These are phyloP conservation scores for Eulemur macaco DNA, from an alignment of 2,113 vertebrate species.

Conservation along the genomic window DNA sequence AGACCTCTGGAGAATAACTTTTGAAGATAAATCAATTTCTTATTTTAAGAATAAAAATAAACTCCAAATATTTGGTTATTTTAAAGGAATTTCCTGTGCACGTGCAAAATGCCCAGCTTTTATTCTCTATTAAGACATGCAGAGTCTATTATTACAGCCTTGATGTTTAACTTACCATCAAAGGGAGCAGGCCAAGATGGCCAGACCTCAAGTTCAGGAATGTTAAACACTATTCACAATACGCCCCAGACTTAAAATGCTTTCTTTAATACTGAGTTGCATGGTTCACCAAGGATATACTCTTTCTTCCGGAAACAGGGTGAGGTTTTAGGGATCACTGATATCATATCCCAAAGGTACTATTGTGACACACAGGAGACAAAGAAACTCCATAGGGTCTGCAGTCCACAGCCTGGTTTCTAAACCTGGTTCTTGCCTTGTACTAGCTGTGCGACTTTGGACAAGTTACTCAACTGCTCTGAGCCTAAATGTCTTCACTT, in stretches of 20 bases:
- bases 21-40: conserved; percentile 70
- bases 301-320: conserved; percentile 35
- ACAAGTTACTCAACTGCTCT: conserved; percentile 8
- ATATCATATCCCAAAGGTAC: neutral
- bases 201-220: conserved; percentile 66
- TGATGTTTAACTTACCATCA: conserved; percentile 75
- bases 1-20: conserved; percentile 26
- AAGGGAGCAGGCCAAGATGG: conserved; percentile 55
- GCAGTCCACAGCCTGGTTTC: neutral
- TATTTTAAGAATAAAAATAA: conserved; percentile 76
- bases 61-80: conserved; percentile 70
- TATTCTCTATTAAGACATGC: conserved; percentile 64
- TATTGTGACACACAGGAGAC: neutral
- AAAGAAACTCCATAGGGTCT: neutral
- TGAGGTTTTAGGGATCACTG: neutral
- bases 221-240: conserved; percentile 67
- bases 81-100: conserved; percentile 77
- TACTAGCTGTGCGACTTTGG: neutral
- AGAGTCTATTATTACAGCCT: conserved; percentile 64
- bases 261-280: neutral
- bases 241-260: conserved; percentile 26
- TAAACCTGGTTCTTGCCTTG: neutral
- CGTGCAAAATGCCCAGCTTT: conserved; percentile 66
- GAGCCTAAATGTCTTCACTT: neutral
- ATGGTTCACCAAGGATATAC: neutral